Percentiles rank a stretch among this genome's conserved stretches.
Evolutionary conservation across 2,888 invertebrate genomes (phyloP).

Genomic region (Ectemnius cavifrons): DNA sequence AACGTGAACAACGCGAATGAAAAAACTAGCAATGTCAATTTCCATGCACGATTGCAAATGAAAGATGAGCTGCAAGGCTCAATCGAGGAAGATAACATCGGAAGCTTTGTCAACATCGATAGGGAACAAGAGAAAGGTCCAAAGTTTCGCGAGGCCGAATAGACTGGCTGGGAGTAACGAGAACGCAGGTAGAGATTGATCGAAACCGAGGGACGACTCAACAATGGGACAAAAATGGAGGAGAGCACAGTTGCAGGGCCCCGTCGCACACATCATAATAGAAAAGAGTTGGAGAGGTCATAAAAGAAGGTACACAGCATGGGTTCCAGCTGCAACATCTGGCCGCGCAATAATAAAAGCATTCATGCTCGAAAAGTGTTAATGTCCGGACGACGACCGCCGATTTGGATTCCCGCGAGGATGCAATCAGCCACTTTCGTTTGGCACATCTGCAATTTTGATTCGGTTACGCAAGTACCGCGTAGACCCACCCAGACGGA

Average conservation of each 20-base stretch:
- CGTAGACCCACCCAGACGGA: no score
- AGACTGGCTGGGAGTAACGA: neutral
- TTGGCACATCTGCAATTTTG: no score
- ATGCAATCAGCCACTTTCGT: neutral
- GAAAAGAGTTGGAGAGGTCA: conserved; percentile 4
- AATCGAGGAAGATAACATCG: no score
- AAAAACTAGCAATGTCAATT: no score
- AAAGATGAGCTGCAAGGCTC: no score
- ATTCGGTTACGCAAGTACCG: no score
- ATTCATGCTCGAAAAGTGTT: conserved; percentile 4
- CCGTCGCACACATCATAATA: neutral
- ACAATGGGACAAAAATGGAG: neutral
- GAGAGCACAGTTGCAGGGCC: neutral
- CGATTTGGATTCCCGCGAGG: neutral
- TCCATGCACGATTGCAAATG: no score
- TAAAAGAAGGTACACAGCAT: neutral
- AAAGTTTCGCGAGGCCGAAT: neutral
- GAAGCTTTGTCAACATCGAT: no score
- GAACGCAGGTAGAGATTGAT: conserved; percentile 4
- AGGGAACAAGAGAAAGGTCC: no score
- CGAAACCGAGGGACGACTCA: neutral
- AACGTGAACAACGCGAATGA: no score
- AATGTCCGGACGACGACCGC: neutral
- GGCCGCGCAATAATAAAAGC: conserved; percentile 1
- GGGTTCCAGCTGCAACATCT: conserved; percentile 1